These are phyloP conservation scores for Antennarius maculatus DNA, from an alignment of 2,797 vertebrate species.

Conservation along the genomic window DNA sequence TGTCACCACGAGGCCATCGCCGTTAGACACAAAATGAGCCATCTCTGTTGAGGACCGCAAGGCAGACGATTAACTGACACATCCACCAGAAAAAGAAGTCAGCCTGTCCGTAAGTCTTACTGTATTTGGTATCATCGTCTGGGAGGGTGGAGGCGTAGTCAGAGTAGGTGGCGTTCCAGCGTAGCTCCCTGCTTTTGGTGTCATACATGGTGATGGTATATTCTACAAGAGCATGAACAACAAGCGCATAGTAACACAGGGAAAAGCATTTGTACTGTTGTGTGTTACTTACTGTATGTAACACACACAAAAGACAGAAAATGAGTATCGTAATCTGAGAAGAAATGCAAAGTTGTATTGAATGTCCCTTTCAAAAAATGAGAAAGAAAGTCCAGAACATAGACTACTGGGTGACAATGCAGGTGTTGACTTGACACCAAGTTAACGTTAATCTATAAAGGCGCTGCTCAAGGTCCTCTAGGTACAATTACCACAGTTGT, in stretches of 20 bases:
- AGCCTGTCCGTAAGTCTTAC: constrained; percentile 74
- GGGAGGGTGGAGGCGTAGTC: constrained; percentile 94
- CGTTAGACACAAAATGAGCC: constrained; percentile 97
- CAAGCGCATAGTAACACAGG: not conserved
- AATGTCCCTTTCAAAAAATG: constrained; percentile 18
- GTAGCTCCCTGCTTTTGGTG: constrained; percentile 94
- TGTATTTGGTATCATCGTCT: constrained; percentile 92
- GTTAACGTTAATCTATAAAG: constrained; percentile 1
- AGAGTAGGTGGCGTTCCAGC: constrained; percentile 98
- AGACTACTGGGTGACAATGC: constrained; percentile 8
- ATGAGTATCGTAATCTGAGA: constrained; percentile 9
- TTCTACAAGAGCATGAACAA: constrained; percentile 77
- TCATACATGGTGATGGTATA: constrained; percentile 99
- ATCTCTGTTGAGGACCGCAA: constrained; percentile 80
- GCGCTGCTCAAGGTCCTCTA: constrained; percentile 1
- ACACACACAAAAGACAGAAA: constrained; percentile 14
- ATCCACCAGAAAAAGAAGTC: not conserved
- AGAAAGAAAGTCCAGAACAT: constrained; percentile 22
- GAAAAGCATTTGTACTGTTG: not conserved
- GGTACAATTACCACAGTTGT: constrained; percentile 14
- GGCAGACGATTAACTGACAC: not conserved
- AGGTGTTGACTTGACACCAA: constrained; percentile 35
- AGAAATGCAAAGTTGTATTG: constrained; percentile 9
- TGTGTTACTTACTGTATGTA: constrained; percentile 9
- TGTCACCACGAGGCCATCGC: constrained; percentile 96